Conservation (phyloP, 2,888 invertebrate genomes). For the Prenolepis imparis region DNA sequence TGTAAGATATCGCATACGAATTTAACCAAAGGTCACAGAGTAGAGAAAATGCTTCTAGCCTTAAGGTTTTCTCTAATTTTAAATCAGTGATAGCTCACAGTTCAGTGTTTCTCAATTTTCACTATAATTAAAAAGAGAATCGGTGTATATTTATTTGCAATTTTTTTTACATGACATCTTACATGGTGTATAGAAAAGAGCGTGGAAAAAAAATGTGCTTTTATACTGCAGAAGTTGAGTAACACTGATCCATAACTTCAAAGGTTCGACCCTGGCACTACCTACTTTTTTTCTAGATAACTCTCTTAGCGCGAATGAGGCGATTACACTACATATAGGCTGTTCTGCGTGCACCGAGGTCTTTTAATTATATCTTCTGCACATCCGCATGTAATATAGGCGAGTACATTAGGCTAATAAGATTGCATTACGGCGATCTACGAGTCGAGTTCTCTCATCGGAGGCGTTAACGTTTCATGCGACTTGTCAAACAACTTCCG, state of each 20-base stretch:
- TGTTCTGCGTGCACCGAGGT: slow-evolving; percentile 28
- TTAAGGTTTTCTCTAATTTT: slow-evolving; percentile 13
- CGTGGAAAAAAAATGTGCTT: slow-evolving; percentile 4
- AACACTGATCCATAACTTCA: slow-evolving; percentile 52
- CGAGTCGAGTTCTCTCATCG: background rate
- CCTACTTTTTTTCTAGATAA: slow-evolving; percentile 36
- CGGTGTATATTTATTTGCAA: background rate
- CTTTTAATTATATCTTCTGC: slow-evolving; percentile 42
- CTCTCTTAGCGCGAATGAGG: slow-evolving; percentile 40
- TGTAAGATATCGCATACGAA: background rate
- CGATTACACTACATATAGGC: slow-evolving; percentile 33
- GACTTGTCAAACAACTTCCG: background rate
- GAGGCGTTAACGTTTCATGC: background rate
- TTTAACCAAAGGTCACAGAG: slow-evolving; percentile 5
- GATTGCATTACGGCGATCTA: slow-evolving; percentile 10
- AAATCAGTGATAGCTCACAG: background rate
- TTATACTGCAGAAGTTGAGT: slow-evolving; percentile 18
- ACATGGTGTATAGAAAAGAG: background rate
- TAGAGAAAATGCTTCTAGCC: slow-evolving; percentile 1
- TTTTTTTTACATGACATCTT: background rate
- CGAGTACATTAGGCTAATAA: slow-evolving; percentile 25
- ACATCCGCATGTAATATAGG: slow-evolving; percentile 30
- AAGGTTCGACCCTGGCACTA: slow-evolving; percentile 45
- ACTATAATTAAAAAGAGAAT: background rate
- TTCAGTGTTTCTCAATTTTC: slow-evolving; percentile 36